Evolutionary conservation across 2,113 vertebrate species (phyloP).

Genomic region (Brachirus orientalis): DNA sequence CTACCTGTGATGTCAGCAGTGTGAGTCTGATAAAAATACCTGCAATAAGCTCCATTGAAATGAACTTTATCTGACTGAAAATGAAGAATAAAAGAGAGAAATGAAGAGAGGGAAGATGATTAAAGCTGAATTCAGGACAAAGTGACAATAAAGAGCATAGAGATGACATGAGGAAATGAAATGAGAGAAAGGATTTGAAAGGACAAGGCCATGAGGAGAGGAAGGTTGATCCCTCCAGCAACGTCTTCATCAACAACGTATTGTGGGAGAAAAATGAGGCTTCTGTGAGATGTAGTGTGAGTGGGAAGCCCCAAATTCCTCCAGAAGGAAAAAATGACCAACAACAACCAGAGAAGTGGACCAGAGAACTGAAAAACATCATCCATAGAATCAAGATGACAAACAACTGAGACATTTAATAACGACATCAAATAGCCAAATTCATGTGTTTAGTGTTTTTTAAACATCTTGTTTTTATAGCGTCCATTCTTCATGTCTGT

Average conservation of each 20-base stretch:
- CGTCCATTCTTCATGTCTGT: too few species aligned
- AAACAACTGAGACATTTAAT: too few species aligned
- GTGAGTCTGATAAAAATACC: too few species aligned
- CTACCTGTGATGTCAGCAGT: neutral
- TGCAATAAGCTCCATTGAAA: too few species aligned
- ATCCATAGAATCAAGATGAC: too few species aligned
- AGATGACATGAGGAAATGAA: neutral
- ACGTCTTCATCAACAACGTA: conserved; percentile 37
- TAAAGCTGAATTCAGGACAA: conserved; percentile 1
- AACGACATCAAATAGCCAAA: too few species aligned
- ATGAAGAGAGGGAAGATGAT: conserved; percentile 14
- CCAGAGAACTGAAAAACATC: too few species aligned
- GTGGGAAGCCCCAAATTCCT: conserved; percentile 53
- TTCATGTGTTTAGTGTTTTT: too few species aligned
- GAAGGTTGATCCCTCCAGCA: conserved; percentile 20
- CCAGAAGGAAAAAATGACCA: neutral
- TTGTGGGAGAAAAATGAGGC: conserved; percentile 40
- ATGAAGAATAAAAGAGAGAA: neutral
- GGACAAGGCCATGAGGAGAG: neutral
- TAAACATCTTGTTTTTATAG: too few species aligned
- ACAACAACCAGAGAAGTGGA: too few species aligned
- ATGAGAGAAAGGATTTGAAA: neutral
- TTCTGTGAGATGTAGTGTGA: conserved; percentile 17
- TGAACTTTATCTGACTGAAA: neutral
- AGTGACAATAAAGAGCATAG: too few species aligned